phyloP scores from a whole-genome alignment of 92 coral and sea anemone genomes.

The Porites lobata region DNA sequence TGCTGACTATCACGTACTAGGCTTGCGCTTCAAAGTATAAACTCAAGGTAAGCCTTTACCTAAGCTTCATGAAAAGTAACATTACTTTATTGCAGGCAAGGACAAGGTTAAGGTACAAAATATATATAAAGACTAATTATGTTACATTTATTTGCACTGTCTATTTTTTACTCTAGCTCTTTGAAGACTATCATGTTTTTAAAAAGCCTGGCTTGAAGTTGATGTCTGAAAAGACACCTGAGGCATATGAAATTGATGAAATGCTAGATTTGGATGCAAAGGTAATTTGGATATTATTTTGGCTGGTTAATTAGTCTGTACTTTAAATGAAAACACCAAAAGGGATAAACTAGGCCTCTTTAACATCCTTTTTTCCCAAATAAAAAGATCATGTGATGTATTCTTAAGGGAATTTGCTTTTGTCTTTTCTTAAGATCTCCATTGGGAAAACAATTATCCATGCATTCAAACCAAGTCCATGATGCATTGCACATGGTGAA shows the following conservation, averaged over 20 bases:
- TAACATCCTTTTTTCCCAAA: too few relatives aligned
- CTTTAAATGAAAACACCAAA: neutral
- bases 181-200: slow-evolving; percentile 30
- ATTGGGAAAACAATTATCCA: too few relatives aligned
- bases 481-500: too few relatives aligned
- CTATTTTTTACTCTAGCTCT: slow-evolving; percentile 10
- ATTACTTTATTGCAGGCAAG: too few relatives aligned
- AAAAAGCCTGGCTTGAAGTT: slow-evolving; percentile 27
- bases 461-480: too few relatives aligned
- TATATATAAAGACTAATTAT: too few relatives aligned
- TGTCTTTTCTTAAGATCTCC: too few relatives aligned
- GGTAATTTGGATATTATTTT: slow-evolving; percentile 4
- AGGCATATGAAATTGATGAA: slow-evolving; percentile 19
- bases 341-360: neutral
- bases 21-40: too few relatives aligned
- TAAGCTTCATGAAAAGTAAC: neutral
- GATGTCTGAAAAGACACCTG: slow-evolving; percentile 2
- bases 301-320: neutral
- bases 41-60: neutral
- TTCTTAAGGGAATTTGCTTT: too few relatives aligned
- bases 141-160: neutral
- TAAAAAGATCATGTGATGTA: too few relatives aligned
- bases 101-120: too few relatives aligned
- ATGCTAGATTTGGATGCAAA: slow-evolving; percentile 29
- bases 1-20: neutral